Conservation (phyloP, 2,797 vertebrate species). For the Acanthopagrus latus region DNA sequence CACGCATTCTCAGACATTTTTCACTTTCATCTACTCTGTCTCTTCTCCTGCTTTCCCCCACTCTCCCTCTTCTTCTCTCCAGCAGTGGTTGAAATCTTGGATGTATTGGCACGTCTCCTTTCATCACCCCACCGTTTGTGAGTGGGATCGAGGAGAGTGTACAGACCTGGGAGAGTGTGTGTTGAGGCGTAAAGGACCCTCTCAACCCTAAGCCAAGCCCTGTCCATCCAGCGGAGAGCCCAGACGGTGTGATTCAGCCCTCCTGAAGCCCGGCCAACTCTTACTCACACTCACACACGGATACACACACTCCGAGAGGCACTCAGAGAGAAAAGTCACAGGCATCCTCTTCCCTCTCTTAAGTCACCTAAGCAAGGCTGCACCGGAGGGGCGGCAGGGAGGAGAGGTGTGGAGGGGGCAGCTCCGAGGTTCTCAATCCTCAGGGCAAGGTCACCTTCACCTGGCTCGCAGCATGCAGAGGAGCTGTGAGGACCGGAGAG, state of each 20-base stretch:
- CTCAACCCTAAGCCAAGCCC: conserved; percentile 83
- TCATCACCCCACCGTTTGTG: conserved; percentile 73
- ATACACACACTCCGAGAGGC: conserved; percentile 52
- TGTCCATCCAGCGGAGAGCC: conserved; percentile 80
- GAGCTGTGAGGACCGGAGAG: conserved; percentile 43
- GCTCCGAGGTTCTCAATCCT: conserved; percentile 66
- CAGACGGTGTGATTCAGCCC: conserved; percentile 86
- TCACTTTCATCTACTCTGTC: conserved; percentile 58
- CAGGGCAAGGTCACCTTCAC: conserved; percentile 78
- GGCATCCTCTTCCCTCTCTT: conserved; percentile 61
- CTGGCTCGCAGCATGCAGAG: conserved; percentile 43
- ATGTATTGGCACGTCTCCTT: conserved; percentile 77
- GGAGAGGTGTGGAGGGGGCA: conserved; percentile 48
- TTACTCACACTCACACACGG: conserved; percentile 58
- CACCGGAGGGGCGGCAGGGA: conserved; percentile 34
- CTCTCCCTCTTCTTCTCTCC: conserved; percentile 48
- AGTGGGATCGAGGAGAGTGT: conserved; percentile 74
- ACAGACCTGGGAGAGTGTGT: conserved; percentile 72
- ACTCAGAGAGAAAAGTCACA: conserved; percentile 73
- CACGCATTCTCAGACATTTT: conserved; percentile 49
- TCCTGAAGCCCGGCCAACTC: conserved; percentile 82
- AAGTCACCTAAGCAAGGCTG: conserved; percentile 59
- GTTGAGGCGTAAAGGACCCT: conserved; percentile 84
- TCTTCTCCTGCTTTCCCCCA: conserved; percentile 38
- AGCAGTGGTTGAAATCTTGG: conserved; percentile 68